Conservation (phyloP, 2,797 vertebrate species). For the Clamator glandarius region DNA sequence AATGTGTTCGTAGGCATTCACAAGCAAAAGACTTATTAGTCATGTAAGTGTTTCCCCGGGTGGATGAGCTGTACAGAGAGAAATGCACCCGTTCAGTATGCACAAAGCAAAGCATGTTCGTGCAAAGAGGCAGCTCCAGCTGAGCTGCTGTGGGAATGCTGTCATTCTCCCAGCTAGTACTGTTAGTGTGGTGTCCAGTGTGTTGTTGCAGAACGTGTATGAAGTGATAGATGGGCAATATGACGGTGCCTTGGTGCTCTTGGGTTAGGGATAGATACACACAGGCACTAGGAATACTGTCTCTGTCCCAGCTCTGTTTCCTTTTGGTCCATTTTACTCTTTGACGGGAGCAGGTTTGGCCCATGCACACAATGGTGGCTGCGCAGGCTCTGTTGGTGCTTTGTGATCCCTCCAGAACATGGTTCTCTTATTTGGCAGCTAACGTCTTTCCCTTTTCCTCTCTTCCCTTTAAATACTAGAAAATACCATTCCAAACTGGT, state of each 20-base stretch:
- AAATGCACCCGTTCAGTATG: not conserved
- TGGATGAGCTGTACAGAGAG: not conserved
- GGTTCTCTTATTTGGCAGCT: not conserved
- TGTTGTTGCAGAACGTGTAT: not conserved
- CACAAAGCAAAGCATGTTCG: not conserved
- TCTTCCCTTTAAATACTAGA: not conserved
- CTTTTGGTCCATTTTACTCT: not conserved
- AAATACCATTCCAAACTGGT: not conserved
- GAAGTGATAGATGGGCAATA: not conserved
- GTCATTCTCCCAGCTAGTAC: not conserved
- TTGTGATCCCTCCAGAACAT: not conserved
- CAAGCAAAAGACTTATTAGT: conserved; percentile 8
- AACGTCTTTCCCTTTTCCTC: not conserved
- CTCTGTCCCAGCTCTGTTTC: not conserved
- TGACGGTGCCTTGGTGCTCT: not conserved
- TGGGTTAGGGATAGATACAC: not conserved
- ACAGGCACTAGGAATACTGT: rapidly evolving
- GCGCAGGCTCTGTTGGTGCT: not conserved
- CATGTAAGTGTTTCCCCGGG: not conserved
- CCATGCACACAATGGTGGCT: rapidly evolving
- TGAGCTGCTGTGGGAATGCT: not conserved
- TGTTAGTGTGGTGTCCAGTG: not conserved
- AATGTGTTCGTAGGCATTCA: not conserved
- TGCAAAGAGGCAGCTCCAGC: not conserved
- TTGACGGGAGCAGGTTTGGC: not conserved